These are phyloP conservation scores for Calidris pygmaea DNA, from an alignment of 2,113 vertebrate species.

Conservation along the genomic window DNA sequence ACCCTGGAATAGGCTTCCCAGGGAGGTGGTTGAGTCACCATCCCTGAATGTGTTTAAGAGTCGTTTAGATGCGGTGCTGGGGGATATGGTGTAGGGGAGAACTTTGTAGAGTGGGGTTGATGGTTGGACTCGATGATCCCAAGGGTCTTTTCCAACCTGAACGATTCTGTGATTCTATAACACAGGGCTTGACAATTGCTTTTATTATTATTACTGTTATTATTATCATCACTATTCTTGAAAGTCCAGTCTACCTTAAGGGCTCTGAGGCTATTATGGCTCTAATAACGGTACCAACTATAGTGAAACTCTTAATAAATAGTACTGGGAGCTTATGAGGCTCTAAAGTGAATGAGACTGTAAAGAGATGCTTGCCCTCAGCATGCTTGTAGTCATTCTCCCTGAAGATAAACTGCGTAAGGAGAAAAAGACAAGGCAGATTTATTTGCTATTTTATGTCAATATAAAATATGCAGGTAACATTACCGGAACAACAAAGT, in stretches of 20 bases:
- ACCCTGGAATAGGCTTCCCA: too few relatives aligned
- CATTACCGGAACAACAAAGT: background rate
- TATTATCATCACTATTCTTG: background rate
- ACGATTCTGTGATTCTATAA: too few relatives aligned
- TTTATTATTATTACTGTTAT: background rate
- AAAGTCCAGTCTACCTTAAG: background rate
- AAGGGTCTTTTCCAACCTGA: too few relatives aligned
- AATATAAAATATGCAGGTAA: background rate
- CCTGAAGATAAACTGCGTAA: background rate
- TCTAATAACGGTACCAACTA: background rate
- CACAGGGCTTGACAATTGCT: background rate
- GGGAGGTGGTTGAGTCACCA: too few relatives aligned
- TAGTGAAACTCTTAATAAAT: background rate
- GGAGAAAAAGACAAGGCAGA: background rate
- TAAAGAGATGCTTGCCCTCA: background rate
- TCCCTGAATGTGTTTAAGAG: too few relatives aligned
- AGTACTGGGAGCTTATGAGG: background rate
- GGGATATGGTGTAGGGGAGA: too few relatives aligned
- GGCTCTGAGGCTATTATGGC: background rate
- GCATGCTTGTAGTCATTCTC: background rate
- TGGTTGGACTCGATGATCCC: too few relatives aligned
- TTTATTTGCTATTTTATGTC: background rate
- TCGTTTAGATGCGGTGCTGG: too few relatives aligned
- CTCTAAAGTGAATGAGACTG: background rate
- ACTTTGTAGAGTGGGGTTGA: too few relatives aligned